Conservation (phyloP, 2,888 invertebrate genomes). For the Cyclophora albipunctata region DNA sequence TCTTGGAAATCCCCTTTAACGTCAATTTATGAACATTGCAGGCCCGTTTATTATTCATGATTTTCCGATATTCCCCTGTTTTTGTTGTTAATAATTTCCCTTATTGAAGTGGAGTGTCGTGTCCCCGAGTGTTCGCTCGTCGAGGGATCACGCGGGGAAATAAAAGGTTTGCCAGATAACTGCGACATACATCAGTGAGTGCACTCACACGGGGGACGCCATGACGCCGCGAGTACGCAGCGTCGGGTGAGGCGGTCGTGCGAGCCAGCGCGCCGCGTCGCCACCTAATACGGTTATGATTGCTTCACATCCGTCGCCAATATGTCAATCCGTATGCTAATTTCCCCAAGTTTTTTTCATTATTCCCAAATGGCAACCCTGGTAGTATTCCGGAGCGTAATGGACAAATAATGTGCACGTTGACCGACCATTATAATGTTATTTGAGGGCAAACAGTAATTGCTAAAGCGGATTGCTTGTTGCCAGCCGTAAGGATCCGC, state of each 20-base stretch:
- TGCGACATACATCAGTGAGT: too few species aligned
- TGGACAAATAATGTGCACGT: conserved; percentile 65
- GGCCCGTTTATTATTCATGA: conserved; percentile 5
- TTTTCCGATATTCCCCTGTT: conserved; percentile 4
- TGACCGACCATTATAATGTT: conserved; percentile 59
- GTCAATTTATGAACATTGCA: conserved; percentile 12
- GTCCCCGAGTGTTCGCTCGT: background rate
- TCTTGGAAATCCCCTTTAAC: conserved; percentile 7
- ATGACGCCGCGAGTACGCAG: too few species aligned
- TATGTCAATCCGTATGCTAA: conserved; percentile 14
- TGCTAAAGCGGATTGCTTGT: conserved; percentile 33
- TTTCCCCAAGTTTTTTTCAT: conserved; percentile 7
- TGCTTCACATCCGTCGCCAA: background rate
- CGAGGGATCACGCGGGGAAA: too few species aligned
- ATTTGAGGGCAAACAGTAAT: conserved; percentile 58
- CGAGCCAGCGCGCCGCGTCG: background rate
- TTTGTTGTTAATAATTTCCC: conserved; percentile 6
- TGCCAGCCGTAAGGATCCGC: conserved; percentile 13
- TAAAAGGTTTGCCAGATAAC: too few species aligned
- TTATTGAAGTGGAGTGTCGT: background rate
- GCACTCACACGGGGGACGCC: too few species aligned
- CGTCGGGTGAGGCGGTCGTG: background rate
- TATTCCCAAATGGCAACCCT: conserved; percentile 22
- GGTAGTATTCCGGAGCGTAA: conserved; percentile 33
- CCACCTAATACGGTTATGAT: background rate